Conservation (phyloP, 2,113 vertebrate species). For the Aptenodytes forsteri region DNA sequence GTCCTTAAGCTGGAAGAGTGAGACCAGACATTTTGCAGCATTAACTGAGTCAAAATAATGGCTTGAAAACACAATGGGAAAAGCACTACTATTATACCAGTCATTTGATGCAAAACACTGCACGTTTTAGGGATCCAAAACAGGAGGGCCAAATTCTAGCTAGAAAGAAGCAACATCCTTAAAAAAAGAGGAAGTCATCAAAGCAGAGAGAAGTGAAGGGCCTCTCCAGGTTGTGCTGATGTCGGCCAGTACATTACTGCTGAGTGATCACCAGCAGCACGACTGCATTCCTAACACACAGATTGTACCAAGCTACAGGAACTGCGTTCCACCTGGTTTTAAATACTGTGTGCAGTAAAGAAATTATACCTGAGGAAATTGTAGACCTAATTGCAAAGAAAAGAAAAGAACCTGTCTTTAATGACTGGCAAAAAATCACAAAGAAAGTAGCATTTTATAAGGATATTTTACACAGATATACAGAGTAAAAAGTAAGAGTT, state of each 20-base stretch:
- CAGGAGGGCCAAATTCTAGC: not conserved
- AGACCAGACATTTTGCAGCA: not conserved
- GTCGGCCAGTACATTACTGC: not conserved
- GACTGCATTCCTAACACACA: not conserved
- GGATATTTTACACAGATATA: not conserved
- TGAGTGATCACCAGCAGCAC: not conserved
- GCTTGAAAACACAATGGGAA: not conserved
- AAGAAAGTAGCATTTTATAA: not conserved
- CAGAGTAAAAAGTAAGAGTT: not conserved
- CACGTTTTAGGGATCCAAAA: not conserved
- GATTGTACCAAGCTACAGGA: not conserved
- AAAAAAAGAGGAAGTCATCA: not conserved
- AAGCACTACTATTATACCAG: not conserved
- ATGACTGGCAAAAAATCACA: not conserved
- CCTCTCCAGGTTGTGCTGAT: rapidly evolving
- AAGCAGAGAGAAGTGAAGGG: not conserved
- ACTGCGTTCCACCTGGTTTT: not conserved
- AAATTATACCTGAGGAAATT: not conserved
- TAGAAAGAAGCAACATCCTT: not conserved
- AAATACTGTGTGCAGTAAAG: not conserved
- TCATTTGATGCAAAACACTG: not conserved
- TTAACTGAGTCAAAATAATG: not conserved
- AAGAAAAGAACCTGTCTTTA: not conserved
- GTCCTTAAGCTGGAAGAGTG: not conserved
- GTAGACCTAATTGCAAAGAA: not conserved